A percentile compares a stretch with the other conserved stretches of the same genome.
phyloP scores from a whole-genome alignment of 2,888 invertebrate species.

The Tetragonula carbonaria region DNA sequence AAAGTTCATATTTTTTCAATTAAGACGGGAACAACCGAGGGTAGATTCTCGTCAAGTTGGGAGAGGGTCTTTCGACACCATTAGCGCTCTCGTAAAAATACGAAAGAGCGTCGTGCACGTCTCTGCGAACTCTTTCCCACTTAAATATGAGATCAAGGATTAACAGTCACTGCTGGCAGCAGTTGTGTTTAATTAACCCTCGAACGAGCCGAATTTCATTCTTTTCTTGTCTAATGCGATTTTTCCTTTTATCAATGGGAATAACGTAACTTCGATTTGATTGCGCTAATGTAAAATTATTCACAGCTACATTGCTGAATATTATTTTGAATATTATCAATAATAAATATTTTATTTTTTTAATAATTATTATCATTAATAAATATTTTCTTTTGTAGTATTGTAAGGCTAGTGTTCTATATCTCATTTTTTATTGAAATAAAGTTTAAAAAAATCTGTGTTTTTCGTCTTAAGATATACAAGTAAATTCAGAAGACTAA shows the following conservation, averaged over 20 bases:
- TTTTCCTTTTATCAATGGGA: neutral
- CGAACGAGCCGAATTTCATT: constrained; percentile 13
- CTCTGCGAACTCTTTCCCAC: constrained; percentile 63
- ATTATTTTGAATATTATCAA: no score
- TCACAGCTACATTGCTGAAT: neutral
- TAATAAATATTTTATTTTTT: neutral
- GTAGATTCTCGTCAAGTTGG: constrained; percentile 69
- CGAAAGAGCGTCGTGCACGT: constrained; percentile 65
- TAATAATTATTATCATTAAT: neutral
- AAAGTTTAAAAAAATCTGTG: neutral
- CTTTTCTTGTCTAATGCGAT: neutral
- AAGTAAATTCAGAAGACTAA: neutral
- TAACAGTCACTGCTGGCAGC: constrained; percentile 43
- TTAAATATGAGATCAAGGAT: constrained; percentile 71
- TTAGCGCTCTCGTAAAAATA: constrained; percentile 79
- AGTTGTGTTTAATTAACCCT: constrained; percentile 31
- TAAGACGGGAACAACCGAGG: constrained; percentile 76
- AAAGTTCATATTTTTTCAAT: constrained; percentile 84
- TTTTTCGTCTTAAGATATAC: neutral
- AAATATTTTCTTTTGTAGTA: neutral
- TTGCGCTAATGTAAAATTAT: neutral
- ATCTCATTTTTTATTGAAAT: neutral
- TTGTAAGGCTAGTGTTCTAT: neutral
- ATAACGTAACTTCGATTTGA: neutral
- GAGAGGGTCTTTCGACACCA: constrained; percentile 76